Base-by-base conservation (phyloP, 2,888 invertebrate species). In the Drosophila anomalipes region DNA sequence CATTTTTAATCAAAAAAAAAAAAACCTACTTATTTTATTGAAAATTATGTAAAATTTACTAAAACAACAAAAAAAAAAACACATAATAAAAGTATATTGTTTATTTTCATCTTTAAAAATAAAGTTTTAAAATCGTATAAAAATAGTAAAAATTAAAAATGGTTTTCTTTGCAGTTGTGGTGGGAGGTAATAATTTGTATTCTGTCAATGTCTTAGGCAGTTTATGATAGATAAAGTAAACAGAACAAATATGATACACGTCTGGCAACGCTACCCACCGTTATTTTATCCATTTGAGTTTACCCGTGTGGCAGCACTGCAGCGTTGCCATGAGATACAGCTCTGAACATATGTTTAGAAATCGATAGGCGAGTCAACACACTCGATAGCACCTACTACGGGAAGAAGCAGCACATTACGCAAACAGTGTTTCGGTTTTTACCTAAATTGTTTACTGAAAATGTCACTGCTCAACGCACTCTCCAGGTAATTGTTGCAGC, bases 111-210 rank as follows among this genome's bases (percentile, higher is more conserved):
- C 93, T 93, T 93, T 92, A 93, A 92, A 92, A 92, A 93, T 93
- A 93, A 93, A 93, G 93, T 93, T 93, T 93, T 93, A 93, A 93
- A 93, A 93, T 93, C 93, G 92, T 93, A 93, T 93, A 93, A 93
- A 93, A 92, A 92, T 92, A 92, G 92, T 91, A 92, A 91, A 82
- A 61, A 41, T 14, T 3, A 9, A 1, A 28, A 5, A 7, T 62
- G 53, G 54, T 71, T 79, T 79, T 39, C 51, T 60, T 74, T 33
- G 16, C 4, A 4, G 6, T 16, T 28, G 47, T 6, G 14, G 26
- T 10, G 19, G n/a, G 14, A 12, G 37, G 37, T 37, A 7, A 7
- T 19, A 37, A 37, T 19, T 37, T 37, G 3, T 37, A 19, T 12
- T 33, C 4, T 33, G 33, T 12, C 12, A 33, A 4, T 22, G 22